phyloP scores from a whole-genome alignment of 2,113 vertebrate genomes.

The Asarcornis scutulata region DNA sequence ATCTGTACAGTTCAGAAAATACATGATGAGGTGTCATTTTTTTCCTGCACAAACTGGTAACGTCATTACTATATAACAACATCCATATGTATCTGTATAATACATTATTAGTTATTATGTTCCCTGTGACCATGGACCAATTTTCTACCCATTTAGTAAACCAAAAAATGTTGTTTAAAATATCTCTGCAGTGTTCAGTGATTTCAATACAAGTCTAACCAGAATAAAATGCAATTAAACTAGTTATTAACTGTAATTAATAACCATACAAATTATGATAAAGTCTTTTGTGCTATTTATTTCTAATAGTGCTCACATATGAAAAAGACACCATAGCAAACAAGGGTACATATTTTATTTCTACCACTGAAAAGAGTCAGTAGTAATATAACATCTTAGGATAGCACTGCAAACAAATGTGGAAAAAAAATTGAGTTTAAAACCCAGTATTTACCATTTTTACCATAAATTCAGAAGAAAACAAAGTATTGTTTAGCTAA shows the following conservation, averaged over 20 bases:
- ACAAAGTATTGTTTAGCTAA: not conserved
- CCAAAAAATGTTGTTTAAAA: not conserved
- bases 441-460: not conserved
- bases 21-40: not conserved
- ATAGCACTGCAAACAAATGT: not conserved
- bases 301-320: not conserved
- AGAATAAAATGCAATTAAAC: not conserved
- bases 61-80: not conserved
- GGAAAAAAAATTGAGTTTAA: not conserved
- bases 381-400: not conserved
- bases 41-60: not conserved
- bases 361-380: not conserved
- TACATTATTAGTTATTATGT: not conserved
- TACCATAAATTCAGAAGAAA: not conserved
- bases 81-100: not conserved
- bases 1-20: not conserved
- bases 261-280: not conserved
- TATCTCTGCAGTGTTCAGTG: not conserved
- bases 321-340: not conserved
- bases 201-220: not conserved
- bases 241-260: not conserved
- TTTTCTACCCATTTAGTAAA: not conserved
- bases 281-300: not conserved
- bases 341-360: not conserved
- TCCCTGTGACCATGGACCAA: not conserved